Base-by-base conservation (phyloP, 2,888 invertebrate species). In the Spicauda simplicius region DNA sequence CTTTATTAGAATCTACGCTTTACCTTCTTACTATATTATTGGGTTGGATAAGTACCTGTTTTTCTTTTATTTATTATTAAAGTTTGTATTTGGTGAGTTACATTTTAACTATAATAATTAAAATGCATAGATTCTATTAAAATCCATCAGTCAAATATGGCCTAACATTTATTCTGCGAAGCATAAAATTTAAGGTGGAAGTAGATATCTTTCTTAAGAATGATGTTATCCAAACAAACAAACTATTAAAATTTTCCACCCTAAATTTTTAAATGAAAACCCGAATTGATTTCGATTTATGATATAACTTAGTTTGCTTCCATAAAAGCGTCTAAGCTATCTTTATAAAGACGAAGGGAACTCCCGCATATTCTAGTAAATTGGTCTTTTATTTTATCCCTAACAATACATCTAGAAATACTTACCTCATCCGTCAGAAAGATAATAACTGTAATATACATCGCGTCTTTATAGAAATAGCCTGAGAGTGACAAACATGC, bases 381-480 rank as follows among this genome's bases (percentile, higher is more conserved):
- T 8, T 54, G 30, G 14, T n/a, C 7, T 16, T 45, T n/a, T 45
- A 45, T n/a, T 45, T n/a, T n/a, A n/a, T n/a, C n/a, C n/a, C 45
- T 45, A 45, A 45, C 1, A 11, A 45, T n/a, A 45, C 2, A 45
- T 45, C n/a, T 45, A 0, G n/a, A 45, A 2, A 16, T 25, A 33
- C 48, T 33, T 7, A 60, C 30, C 50, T 18, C 30, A 30, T 18
- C 59, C 8, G 0, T 30, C 33, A 1, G 2, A 60, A 56, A 11
- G 14, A 57, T 20, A 14, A 19, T 16, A 14, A 45, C 6, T 45
- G 45, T 37, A 19, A 57, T 3, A 14, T 33, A 37, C 20, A 14
- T 37, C 48, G 48, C 63, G 56, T 56, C 55, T 63, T 63, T 56
- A 57, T 50, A 64, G 56, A 56, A 64, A 50, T 64, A 57, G 48